phyloP scores from a whole-genome alignment of 1,140 invertebrate species.

The Philaenus spumarius region DNA sequence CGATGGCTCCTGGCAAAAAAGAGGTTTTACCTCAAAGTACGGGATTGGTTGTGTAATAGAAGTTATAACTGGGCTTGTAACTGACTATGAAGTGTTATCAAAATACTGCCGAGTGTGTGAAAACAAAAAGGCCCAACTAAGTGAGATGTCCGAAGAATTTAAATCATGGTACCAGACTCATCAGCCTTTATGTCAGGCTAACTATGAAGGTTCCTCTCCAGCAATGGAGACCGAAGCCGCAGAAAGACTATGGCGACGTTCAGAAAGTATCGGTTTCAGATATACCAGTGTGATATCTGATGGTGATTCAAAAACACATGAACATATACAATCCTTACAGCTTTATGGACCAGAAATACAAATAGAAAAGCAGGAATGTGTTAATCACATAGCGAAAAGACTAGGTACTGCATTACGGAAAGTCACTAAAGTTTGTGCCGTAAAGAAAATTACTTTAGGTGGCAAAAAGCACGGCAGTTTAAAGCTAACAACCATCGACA shows the following conservation, averaged over 20 bases:
- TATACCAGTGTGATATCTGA: conserved; percentile 31
- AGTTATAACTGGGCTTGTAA: no score
- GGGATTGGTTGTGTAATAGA: not conserved
- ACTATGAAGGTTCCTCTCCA: conserved; percentile 24
- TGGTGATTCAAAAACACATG: conserved; percentile 30
- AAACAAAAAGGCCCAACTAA: not conserved
- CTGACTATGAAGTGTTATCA: not conserved
- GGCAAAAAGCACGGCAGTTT: conserved; percentile 14
- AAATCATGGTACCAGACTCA: conserved; percentile 22
- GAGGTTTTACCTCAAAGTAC: conserved; percentile 3
- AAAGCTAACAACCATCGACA: conserved; percentile 7
- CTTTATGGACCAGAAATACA: conserved; percentile 22
- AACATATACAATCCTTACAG: conserved; percentile 22
- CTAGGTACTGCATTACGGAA: conserved; percentile 26
- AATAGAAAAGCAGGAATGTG: conserved; percentile 30
- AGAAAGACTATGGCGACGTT: conserved; percentile 29
- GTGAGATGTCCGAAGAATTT: conserved; percentile 6
- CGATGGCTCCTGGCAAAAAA: no score
- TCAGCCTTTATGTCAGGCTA: conserved; percentile 16
- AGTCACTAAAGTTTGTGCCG: conserved; percentile 14
- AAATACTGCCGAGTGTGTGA: not conserved
- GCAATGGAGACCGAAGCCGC: conserved; percentile 28
- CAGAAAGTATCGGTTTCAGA: conserved; percentile 21
- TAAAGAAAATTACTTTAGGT: conserved; percentile 17
- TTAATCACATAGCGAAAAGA: conserved; percentile 31